Conservation (phyloP, 2,113 vertebrate genomes). For the Gavialis gangeticus region DNA sequence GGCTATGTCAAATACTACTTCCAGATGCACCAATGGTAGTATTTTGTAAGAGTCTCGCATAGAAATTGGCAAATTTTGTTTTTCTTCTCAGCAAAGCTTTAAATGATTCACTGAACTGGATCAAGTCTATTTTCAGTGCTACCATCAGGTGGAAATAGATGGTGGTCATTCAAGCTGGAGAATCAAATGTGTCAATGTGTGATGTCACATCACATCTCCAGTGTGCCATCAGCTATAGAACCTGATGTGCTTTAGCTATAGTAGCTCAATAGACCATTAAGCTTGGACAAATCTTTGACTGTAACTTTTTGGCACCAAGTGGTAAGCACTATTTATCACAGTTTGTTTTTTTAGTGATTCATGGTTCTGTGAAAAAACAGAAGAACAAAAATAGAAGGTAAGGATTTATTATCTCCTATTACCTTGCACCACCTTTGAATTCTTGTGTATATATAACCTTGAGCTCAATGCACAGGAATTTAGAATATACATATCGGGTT, state of each 20-base stretch:
- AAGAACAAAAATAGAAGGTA: not conserved
- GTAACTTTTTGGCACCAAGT: no score
- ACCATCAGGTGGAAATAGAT: no score
- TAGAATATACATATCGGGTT: not conserved
- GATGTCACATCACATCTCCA: no score
- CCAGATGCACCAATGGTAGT: fast-evolving
- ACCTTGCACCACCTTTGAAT: conserved; percentile 31
- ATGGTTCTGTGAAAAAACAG: not conserved
- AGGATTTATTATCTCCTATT: conserved; percentile 26
- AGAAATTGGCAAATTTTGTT: not conserved
- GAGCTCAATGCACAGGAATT: not conserved
- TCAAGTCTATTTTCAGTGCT: no score
- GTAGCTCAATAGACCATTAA: no score
- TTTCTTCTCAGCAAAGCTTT: not conserved
- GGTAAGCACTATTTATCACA: no score
- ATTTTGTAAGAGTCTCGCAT: not conserved
- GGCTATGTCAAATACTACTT: not conserved
- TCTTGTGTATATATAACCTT: not conserved
- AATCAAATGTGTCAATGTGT: no score
- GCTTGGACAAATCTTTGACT: no score
- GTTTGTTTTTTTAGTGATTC: no score
- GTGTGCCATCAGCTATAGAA: no score
- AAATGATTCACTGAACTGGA: not conserved
- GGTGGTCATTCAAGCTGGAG: no score
- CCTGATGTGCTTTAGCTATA: no score